A percentile compares a stretch with the other conserved stretches of the same genome.
Conservation (phyloP, 2,888 invertebrate species). For the Lucinisca nassula region DNA sequence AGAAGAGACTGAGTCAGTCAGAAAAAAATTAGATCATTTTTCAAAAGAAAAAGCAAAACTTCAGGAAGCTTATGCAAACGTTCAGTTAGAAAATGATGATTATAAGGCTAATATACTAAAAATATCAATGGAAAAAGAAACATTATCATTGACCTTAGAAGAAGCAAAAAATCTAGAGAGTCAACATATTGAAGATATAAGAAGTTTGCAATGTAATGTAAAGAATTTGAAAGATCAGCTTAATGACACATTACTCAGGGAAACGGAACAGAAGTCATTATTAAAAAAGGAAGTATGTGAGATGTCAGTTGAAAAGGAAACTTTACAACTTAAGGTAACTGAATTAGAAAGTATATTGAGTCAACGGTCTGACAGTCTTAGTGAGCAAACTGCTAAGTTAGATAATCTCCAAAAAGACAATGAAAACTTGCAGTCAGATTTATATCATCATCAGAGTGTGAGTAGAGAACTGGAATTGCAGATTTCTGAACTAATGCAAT, state of each 20-base stretch:
- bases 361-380: neutral
- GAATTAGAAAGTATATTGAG: neutral
- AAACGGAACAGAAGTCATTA: neutral
- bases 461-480: constrained; percentile 10
- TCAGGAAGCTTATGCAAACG: neutral
- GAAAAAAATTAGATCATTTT: constrained; percentile 21
- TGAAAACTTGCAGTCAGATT: neutral
- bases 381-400: neutral
- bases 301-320: neutral
- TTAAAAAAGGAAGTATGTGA: neutral
- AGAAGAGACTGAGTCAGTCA: constrained; percentile 12
- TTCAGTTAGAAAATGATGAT: neutral
- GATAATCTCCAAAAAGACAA: neutral
- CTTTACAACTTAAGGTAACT: neutral
- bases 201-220: neutral
- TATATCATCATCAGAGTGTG: neutral
- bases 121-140: neutral
- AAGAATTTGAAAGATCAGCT: neutral
- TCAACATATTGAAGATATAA: neutral
- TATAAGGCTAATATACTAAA: neutral
- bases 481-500: constrained; percentile 8
- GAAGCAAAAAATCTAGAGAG: neutral
- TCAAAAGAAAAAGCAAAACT: neutral
- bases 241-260: neutral
- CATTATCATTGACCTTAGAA: neutral